Evolutionary conservation across 1,140 invertebrate species (phyloP), one percentile per base, ranked within the genome.

Genomic region (Brachionus angularis): DNA sequence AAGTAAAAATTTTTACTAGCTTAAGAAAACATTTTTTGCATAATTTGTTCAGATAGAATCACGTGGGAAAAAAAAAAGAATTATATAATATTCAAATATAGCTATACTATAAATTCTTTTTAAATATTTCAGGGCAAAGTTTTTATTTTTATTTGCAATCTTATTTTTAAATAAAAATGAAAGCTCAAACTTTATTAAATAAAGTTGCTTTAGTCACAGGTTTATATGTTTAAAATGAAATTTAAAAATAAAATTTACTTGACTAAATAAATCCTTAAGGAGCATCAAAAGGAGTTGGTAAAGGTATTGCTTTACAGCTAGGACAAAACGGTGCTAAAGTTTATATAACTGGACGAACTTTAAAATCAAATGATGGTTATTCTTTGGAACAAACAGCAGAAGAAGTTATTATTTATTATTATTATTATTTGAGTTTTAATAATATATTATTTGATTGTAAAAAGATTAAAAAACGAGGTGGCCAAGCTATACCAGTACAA

Each of bases 291-390:
- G 81, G 81, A 14, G 79, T 82, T 52, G 82, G 81, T 21, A 78
- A 79, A 71, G 81, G 82, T 7, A 83, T 83, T 50, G 81, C 81
- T 8, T 44, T 82, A 25, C 79, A 83, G 73, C 73, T 82, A 12
- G 81, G 76, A 7, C 72, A 78, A 53, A 79, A 79, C 47, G 81
- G 81, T 10, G 81, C 81, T 5, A 81, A 75, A 18, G 81, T 82
- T 16, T 83, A 82, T 72, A 78, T 82, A 12, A 83, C 82, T 64
- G 81, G 81, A 74, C 73, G 73, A 42, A 67, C 23, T 16, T 34
- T 67, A 34, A 46, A 31, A 50, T 46, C 62, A 46, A 67, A 50
- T 10, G 62, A 67, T 31, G 62, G 62, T 18, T 27, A 34, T 4
- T 67, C 62, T 16, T 27, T 67, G 0, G 42, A 67, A 50, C 46